Conservation (phyloP, 2,888 invertebrate genomes). For the Lasioglossum leucozonium region DNA sequence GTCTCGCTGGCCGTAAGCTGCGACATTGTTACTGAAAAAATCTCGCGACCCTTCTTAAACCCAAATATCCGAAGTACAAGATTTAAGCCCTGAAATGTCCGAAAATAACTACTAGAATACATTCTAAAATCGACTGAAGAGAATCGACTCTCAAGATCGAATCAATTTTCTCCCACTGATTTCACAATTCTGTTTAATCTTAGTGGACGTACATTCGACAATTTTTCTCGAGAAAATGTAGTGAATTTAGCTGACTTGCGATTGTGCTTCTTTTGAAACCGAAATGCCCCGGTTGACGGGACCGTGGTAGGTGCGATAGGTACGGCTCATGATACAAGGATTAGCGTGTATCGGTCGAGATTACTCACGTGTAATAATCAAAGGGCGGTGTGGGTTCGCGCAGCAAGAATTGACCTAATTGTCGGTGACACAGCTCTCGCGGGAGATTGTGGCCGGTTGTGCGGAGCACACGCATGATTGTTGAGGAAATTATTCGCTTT, state of each 20-base stretch:
- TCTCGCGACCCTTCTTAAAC: too few relatives aligned
- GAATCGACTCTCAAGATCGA: background rate
- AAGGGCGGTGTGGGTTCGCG: background rate
- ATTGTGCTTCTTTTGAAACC: background rate
- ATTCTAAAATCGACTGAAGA: background rate
- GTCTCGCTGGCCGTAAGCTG: background rate
- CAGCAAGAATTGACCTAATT: conserved; percentile 3
- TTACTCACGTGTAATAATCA: background rate
- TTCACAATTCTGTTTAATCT: background rate
- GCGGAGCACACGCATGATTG: background rate
- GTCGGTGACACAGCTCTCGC: background rate
- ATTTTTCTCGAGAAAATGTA: background rate
- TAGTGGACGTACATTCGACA: background rate
- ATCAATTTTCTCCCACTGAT: background rate
- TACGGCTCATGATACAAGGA: background rate
- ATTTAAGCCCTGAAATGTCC: too few relatives aligned
- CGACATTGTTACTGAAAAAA: background rate
- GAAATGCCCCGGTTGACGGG: background rate
- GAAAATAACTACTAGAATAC: background rate
- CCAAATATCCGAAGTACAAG: background rate
- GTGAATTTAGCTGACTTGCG: too few relatives aligned
- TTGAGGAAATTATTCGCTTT: conserved; percentile 2
- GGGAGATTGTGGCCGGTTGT: background rate
- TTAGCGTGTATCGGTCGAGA: background rate
- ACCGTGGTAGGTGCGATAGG: background rate